phyloP scores from a whole-genome alignment of 2,888 invertebrate species.

The Epicampocera succincta region DNA sequence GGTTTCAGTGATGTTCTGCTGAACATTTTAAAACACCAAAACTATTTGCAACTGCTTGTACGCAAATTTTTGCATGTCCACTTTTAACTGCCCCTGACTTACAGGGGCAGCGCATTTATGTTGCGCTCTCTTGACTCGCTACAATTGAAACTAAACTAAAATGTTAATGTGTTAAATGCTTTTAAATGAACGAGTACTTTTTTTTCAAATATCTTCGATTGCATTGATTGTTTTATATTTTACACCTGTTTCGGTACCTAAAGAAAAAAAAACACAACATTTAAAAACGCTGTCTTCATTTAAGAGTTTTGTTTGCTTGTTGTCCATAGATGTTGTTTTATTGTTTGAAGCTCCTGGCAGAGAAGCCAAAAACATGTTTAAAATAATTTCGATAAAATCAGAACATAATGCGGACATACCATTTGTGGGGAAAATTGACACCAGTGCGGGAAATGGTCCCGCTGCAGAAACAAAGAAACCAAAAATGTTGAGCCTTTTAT shows the following conservation, averaged over 20 bases:
- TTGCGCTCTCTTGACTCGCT: background rate
- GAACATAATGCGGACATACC: constrained; percentile 68
- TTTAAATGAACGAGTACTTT: constrained; percentile 15
- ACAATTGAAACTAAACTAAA: constrained; percentile 64
- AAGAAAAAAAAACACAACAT: too few species aligned
- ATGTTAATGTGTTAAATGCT: constrained; percentile 56
- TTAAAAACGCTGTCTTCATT: constrained; percentile 42
- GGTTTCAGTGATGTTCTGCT: constrained; percentile 9
- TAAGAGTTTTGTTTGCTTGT: background rate
- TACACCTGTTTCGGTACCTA: constrained; percentile 60
- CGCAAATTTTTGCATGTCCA: constrained; percentile 60
- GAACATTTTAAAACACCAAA: constrained; percentile 35
- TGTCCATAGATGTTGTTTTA: background rate
- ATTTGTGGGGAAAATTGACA: constrained; percentile 56
- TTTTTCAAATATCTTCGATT: constrained; percentile 51
- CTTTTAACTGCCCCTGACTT: constrained; percentile 3
- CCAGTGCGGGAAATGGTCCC: constrained; percentile 1
- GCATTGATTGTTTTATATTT: constrained; percentile 65
- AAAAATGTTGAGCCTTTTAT: background rate
- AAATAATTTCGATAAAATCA: constrained; percentile 61
- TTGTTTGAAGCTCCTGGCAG: background rate
- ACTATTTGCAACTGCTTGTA: constrained; percentile 70
- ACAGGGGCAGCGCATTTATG: background rate
- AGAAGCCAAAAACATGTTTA: constrained; percentile 1
- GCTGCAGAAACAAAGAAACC: background rate